phyloP scores from a whole-genome alignment of 2,888 invertebrate genomes.

The Drosophila longiperda region DNA sequence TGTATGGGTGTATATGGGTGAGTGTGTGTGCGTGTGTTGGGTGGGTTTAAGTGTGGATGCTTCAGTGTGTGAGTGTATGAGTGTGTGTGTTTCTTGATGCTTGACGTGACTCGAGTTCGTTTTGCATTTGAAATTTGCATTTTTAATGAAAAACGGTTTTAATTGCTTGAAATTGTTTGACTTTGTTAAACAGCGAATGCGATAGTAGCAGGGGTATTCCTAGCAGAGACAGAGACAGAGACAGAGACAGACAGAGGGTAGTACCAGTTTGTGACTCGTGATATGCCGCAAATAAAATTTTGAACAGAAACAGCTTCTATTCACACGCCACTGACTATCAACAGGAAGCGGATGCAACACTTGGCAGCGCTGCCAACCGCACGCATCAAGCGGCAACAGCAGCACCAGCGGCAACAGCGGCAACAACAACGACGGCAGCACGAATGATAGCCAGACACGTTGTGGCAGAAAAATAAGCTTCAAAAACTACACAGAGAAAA shows the following conservation, averaged over 20 bases:
- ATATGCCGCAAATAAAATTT: constrained; percentile 76
- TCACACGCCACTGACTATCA: constrained; percentile 77
- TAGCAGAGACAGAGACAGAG: not conserved
- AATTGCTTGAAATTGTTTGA: constrained; percentile 82
- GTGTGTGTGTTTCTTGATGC: constrained; percentile 43
- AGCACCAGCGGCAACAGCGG: constrained; percentile 2
- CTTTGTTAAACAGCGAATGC: constrained; percentile 74
- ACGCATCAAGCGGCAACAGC: constrained; percentile 47
- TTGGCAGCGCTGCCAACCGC: constrained; percentile 77
- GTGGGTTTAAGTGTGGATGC: constrained; percentile 27
- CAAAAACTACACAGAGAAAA: constrained; percentile 43
- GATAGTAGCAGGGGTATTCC: constrained; percentile 13
- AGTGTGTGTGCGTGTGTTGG: constrained; percentile 20
- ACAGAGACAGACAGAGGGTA: no score
- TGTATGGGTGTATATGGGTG: constrained; percentile 4
- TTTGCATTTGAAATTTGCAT: constrained; percentile 82
- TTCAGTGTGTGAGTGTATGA: constrained; percentile 22
- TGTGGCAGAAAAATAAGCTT: constrained; percentile 61
- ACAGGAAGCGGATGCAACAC: constrained; percentile 81
- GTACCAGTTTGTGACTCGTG: constrained; percentile 12
- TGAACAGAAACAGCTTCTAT: constrained; percentile 73
- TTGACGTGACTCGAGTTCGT: constrained; percentile 75
- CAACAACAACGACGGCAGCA: constrained; percentile 24
- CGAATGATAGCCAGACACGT: constrained; percentile 70
- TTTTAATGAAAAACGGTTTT: constrained; percentile 82